Percentiles rank a stretch among this genome's conserved stretches.
Conservation (phyloP, 2,113 vertebrate species). For the Dissostichus mawsoni region DNA sequence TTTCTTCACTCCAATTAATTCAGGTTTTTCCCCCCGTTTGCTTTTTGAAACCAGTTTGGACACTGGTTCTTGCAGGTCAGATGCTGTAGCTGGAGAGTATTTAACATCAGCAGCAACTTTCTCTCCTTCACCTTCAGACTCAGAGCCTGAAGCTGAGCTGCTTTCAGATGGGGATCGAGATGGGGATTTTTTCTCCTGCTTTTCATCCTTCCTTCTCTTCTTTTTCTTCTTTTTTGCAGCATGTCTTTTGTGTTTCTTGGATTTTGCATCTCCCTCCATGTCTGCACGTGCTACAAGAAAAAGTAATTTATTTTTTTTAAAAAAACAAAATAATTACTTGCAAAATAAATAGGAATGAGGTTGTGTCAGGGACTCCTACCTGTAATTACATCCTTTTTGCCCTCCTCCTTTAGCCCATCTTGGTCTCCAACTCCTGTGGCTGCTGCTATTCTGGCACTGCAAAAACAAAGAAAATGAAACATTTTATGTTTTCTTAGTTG, state of each 20-base stretch:
- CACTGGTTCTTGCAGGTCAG: constrained; percentile 65
- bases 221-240: constrained; percentile 85
- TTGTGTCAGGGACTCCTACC: constrained; percentile 51
- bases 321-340: background rate
- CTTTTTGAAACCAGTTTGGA: constrained; percentile 59
- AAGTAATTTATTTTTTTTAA: background rate
- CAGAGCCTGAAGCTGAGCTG: constrained; percentile 82
- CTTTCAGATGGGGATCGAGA: constrained; percentile 85
- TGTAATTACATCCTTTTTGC: constrained; percentile 71
- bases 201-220: constrained; percentile 83
- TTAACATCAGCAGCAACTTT: constrained; percentile 64
- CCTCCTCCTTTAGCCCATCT: constrained; percentile 68
- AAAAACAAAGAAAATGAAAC: background rate
- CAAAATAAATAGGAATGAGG: background rate
- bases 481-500: background rate
- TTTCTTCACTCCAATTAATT: constrained; percentile 51
- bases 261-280: constrained; percentile 77
- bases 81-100: constrained; percentile 43
- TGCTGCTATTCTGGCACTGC: constrained; percentile 75
- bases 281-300: constrained; percentile 58
- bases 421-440: constrained; percentile 60
- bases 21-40: constrained; percentile 64
- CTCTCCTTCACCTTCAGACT: constrained; percentile 79
- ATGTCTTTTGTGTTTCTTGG: constrained; percentile 84
- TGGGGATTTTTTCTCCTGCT: constrained; percentile 82